A percentile compares a stretch with the other conserved stretches of the same genome.
Evolutionary conservation across 2,888 invertebrate species (phyloP).

Genomic region (Arge pagana): DNA sequence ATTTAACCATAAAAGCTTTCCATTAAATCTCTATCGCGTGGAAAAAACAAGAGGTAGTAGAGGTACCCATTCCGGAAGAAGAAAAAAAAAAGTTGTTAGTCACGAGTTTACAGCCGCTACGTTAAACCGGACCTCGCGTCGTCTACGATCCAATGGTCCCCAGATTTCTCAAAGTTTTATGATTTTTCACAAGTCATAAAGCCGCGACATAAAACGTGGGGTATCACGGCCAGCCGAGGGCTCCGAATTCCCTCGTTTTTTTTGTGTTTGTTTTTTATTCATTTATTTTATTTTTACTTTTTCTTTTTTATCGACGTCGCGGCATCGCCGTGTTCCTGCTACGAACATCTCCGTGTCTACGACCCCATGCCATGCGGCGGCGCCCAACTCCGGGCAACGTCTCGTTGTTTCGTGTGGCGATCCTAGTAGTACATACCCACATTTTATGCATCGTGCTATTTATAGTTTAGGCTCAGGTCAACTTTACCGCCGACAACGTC

Average conservation of each 20-base stretch:
- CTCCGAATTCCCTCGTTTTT: constrained; percentile 17
- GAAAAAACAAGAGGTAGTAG: no score
- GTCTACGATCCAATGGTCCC: constrained; percentile 6
- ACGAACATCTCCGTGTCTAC: neutral
- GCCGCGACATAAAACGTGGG: constrained; percentile 8
- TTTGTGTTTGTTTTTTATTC: no score
- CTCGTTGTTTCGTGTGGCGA: no score
- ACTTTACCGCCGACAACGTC: constrained; percentile 18
- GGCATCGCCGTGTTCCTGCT: neutral
- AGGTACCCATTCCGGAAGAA: no score
- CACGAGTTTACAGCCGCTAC: neutral
- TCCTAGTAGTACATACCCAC: no score
- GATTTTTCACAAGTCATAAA: constrained; percentile 23
- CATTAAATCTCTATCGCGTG: no score
- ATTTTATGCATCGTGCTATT: constrained; percentile 19
- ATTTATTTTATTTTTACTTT: no score
- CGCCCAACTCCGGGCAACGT: no score
- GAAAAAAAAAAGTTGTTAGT: neutral
- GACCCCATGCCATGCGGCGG: constrained; percentile 11
- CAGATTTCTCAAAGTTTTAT: constrained; percentile 20
- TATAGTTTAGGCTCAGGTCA: constrained; percentile 22
- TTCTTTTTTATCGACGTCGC: constrained; percentile 22
- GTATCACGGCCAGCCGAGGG: constrained; percentile 2
- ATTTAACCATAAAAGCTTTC: no score
- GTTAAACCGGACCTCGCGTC: constrained; percentile 1